Conservation (phyloP, 2,888 invertebrate genomes). For the Mactromeris polynyma region DNA sequence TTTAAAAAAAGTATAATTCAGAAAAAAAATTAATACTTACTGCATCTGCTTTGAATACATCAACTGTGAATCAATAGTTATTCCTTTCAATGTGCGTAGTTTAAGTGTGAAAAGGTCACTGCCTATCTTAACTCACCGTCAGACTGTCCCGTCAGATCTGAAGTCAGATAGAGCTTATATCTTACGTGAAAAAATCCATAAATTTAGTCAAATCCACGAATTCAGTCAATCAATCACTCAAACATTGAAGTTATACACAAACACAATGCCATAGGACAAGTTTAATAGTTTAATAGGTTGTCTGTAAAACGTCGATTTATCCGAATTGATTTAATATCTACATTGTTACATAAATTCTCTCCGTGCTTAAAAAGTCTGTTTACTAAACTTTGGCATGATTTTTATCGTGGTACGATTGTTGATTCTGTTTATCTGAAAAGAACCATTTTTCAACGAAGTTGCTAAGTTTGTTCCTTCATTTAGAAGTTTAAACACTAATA, state of each 20-base stretch:
- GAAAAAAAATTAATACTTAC: too few species aligned
- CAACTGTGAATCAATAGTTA: too few species aligned
- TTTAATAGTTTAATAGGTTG: conserved; percentile 10
- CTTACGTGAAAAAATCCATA: neutral
- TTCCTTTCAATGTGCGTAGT: too few species aligned
- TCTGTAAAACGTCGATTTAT: neutral
- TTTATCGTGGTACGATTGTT: neutral
- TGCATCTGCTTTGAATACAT: too few species aligned
- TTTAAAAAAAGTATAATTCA: too few species aligned
- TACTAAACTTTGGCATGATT: neutral
- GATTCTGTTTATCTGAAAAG: neutral
- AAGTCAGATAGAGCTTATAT: neutral
- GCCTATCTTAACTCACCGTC: neutral
- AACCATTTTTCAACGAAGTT: neutral
- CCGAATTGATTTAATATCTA: neutral
- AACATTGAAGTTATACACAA: neutral
- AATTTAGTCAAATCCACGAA: neutral
- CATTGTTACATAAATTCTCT: neutral
- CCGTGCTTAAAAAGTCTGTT: neutral
- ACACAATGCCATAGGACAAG: neutral
- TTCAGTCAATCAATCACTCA: neutral
- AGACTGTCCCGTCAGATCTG: neutral
- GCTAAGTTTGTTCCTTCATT: neutral
- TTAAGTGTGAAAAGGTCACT: neutral
- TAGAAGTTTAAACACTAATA: neutral